Evolutionary conservation across 2,113 vertebrate genomes (phyloP).

Genomic region (Speoplatyrhinus poulsoni): DNA sequence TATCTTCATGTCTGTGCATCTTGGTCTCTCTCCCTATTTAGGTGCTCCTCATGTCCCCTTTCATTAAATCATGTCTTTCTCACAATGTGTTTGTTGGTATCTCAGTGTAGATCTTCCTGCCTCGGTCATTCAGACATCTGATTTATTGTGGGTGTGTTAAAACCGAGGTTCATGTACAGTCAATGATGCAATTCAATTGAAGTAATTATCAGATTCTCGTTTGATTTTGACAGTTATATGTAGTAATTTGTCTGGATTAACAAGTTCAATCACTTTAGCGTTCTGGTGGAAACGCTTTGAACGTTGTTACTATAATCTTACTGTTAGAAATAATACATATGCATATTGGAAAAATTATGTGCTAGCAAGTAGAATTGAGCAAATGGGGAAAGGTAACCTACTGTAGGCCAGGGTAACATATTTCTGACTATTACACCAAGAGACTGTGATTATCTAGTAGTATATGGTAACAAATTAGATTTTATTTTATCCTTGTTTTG

Average conservation of each 20-base stretch:
- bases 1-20: conserved; percentile 13
- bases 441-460: no score
- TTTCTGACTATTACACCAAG: not conserved
- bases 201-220: no score
- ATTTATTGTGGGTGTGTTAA: conserved; percentile 51
- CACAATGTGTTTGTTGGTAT: conserved; percentile 53
- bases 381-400: conserved; percentile 26
- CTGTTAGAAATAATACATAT: no score
- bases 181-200: conserved; percentile 25
- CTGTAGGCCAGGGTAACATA: not conserved
- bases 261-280: no score
- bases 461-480: not conserved
- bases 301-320: no score
- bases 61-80: conserved; percentile 49
- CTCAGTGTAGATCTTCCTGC: conserved; percentile 30
- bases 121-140: conserved; percentile 54
- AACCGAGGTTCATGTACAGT: not conserved
- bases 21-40: not conserved
- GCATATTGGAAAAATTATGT: no score
- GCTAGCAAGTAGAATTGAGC: not conserved
- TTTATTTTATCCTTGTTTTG: no score
- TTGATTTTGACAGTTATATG: no score
- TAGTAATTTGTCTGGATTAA: no score
- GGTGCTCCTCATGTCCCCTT: conserved; percentile 1
- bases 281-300: no score